These are phyloP conservation scores for Oxygymnocypris stewartii DNA, from an alignment of 2,113 vertebrate genomes.

Conservation along the genomic window DNA sequence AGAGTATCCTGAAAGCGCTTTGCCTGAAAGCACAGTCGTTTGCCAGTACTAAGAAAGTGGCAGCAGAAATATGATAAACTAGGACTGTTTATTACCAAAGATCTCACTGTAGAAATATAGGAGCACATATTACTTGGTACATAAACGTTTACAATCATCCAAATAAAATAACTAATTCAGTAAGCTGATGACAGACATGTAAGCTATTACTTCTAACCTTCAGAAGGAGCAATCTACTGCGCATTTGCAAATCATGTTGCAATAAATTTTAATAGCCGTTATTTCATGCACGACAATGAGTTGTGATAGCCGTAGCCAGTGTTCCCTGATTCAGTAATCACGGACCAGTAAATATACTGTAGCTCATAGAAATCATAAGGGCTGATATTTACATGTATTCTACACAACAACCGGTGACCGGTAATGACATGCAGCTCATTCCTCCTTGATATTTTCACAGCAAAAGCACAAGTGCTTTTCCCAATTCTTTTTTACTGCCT, in stretches of 20 bases:
- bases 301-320: slow-evolving; percentile 1
- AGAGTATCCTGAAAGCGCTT: slow-evolving; percentile 36
- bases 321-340: slow-evolving; percentile 26
- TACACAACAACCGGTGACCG: neutral
- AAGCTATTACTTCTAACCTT: slow-evolving; percentile 28
- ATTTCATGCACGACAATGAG: slow-evolving; percentile 34
- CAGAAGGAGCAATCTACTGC: slow-evolving; percentile 18
- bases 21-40: neutral
- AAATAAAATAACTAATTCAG: slow-evolving; percentile 20
- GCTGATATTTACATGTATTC: neutral
- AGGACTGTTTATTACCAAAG: slow-evolving; percentile 1
- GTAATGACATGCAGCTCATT: neutral
- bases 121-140: slow-evolving; percentile 20
- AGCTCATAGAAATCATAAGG: neutral
- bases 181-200: slow-evolving; percentile 1
- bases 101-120: slow-evolving; percentile 1
- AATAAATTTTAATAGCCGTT: slow-evolving; percentile 33
- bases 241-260: slow-evolving; percentile 27
- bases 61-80: neutral
- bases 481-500: slow-evolving; percentile 16
- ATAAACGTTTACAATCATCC: slow-evolving; percentile 37
- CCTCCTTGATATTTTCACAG: slow-evolving; percentile 23
- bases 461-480: slow-evolving; percentile 38
- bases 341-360: neutral
- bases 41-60: neutral